Evolutionary conservation across 23 tunicate genomes (phyloP), one percentile per base, ranked within the genome.

Genomic region (Trididemnum nubilum): DNA sequence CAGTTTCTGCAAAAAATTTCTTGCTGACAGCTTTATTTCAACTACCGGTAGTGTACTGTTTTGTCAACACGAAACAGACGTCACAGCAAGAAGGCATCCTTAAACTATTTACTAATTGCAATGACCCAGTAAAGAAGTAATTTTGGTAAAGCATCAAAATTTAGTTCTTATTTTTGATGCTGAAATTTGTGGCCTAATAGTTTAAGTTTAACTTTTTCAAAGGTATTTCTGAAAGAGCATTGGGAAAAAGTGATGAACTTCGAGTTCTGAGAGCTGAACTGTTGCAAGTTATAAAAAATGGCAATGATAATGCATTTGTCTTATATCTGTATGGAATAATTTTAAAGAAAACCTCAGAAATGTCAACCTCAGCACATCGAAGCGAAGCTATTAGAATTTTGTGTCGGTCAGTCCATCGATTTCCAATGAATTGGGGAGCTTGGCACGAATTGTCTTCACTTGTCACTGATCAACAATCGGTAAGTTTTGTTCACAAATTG

Each of bases 391-490:
- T 85, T 44, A 9, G 39, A 2, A 57, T 77, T n/a, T 64, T 90
- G 1, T 66, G 72, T 36, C 74, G 74, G 33, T 90, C 96, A 0
- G 71, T 90, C 1, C 58, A 74, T 61, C 38, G 50, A 66, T 90
- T 64, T 35, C 96, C 96, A 33, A 76, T 90, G 86, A 90, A 90
- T 73, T 90, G 96, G 96, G 78, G 86, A 4, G 73, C 96, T 28
- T 90, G 96, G 96, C 38, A 81, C 49, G 87, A 82, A 59, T 35
- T 90, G 69, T 90, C 96, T 31, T 65, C 82, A 23, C 75, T 82
- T 28, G 78, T 90, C 36, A n/a, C 90, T 25, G 96, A 90, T 33
- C 83, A 85, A 51, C 78, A 77, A 77, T 27, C 37, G 32, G 89
- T 85, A 36, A 36, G 76, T 65, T 78, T 76, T 23, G n/a, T 50